phyloP scores from a whole-genome alignment of 30 jellyfish, hydroid and myxozoan species.

The Aurelia sp. region DNA sequence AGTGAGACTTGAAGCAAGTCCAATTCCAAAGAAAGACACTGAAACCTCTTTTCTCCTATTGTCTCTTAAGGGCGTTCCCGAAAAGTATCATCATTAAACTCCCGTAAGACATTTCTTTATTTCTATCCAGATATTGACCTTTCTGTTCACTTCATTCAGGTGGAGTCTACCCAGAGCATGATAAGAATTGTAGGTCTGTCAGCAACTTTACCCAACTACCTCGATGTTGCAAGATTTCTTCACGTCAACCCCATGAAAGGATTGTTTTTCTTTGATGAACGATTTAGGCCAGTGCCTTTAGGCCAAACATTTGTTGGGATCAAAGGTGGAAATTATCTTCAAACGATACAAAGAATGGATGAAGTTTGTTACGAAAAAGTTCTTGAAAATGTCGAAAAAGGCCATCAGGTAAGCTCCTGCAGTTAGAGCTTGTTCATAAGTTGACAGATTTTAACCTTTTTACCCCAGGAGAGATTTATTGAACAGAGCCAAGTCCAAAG shows the following conservation, averaged over 20 bases:
- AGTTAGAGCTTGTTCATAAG: too few relatives aligned
- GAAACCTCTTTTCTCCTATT: too few relatives aligned
- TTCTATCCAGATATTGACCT: too few relatives aligned
- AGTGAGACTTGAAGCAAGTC: too few relatives aligned
- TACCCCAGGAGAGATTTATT: too few relatives aligned
- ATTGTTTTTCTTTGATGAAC: slow-evolving; percentile 97
- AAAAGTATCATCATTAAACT: too few relatives aligned
- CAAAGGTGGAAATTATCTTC: slow-evolving; percentile 84
- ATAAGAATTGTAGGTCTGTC: slow-evolving; percentile 96
- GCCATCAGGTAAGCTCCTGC: slow-evolving; percentile 83
- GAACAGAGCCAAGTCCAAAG: too few relatives aligned
- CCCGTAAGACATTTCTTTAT: too few relatives aligned
- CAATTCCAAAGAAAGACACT: too few relatives aligned
- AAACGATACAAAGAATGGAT: slow-evolving; percentile 82
- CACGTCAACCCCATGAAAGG: slow-evolving; percentile 97
- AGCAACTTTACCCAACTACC: slow-evolving; percentile 98
- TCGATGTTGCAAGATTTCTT: slow-evolving; percentile 96
- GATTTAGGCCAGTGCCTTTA: slow-evolving; percentile 98
- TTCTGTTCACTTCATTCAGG: slow-evolving; percentile 46
- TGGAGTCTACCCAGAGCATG: slow-evolving; percentile 94
- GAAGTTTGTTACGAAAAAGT: slow-evolving; percentile 97
- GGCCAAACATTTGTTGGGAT: slow-evolving; percentile 95
- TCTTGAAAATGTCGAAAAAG: slow-evolving; percentile 86
- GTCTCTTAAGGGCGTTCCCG: too few relatives aligned
- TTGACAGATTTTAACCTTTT: too few relatives aligned